phyloP scores from a whole-genome alignment of 2,113 vertebrate genomes.

The Solea senegalensis region DNA sequence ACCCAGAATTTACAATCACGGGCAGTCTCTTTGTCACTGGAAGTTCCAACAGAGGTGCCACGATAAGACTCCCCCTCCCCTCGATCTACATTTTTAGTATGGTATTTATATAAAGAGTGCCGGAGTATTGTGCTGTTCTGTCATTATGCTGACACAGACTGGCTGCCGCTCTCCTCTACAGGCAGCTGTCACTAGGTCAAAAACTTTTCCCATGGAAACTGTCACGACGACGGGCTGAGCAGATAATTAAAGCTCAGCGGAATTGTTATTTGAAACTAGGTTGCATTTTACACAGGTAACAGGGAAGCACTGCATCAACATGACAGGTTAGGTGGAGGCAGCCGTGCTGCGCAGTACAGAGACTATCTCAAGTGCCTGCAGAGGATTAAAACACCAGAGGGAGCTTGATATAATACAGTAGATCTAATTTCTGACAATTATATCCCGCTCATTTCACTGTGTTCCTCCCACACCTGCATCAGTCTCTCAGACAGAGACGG shows the following conservation, averaged over 20 bases:
- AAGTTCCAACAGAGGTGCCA: neutral
- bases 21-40: neutral
- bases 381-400: conserved; percentile 44
- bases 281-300: conserved; percentile 26
- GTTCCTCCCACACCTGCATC: conserved; percentile 20
- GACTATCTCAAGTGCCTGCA: conserved; percentile 22
- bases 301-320: conserved; percentile 49
- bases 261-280: conserved; percentile 58
- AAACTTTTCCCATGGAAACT: conserved; percentile 46
- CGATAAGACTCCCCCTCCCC: conserved; percentile 5
- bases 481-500: conserved; percentile 21
- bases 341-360: conserved; percentile 5
- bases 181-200: conserved; percentile 51
- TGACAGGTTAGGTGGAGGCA: conserved; percentile 35
- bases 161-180: conserved; percentile 17
- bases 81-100: conserved; percentile 1
- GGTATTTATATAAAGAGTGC: neutral
- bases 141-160: conserved; percentile 36
- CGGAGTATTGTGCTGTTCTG: conserved; percentile 8
- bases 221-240: conserved; percentile 51
- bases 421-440: conserved; percentile 56
- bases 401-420: conserved; percentile 23
- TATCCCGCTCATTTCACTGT: conserved; percentile 52
- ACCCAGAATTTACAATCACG: neutral
- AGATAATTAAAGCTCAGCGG: conserved; percentile 67